Evolutionary conservation across 2,797 vertebrate genomes (phyloP), one percentile per base, ranked within the genome.

Genomic region (Momotus momota): DNA sequence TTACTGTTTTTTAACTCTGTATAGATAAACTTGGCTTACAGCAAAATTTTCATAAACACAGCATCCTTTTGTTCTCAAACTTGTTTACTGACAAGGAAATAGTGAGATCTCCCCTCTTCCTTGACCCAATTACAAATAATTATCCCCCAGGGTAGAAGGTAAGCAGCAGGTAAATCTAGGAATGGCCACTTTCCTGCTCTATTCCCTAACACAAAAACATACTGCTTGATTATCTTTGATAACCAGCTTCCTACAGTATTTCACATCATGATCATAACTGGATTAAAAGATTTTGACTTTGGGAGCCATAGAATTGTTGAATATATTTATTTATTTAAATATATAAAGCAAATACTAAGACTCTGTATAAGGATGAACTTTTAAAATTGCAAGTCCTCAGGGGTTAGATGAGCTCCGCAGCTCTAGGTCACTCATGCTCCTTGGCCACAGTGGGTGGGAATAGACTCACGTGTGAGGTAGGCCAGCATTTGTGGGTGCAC

Each of bases 81-180:
- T 89, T 92, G 20, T 81, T 94, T 88, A 78, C 84, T 94, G 86
- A 80, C 85, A 79, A 71, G 45, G 40, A 90, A 75, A 67, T 7
- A 27, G 7, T 14, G 21, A 74, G 23, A 58, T 81, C 10, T 73
- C 43, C 54, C 61, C 52, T 82, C 26, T 77, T 54, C 25, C 57
- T 73, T 88, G 72, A 66, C 77, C 57, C 89, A 84, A 90, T 69
- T 73, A 75, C 64, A 92, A 91, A 82, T 26, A 1, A 22, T 65
- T 77, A 29, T 38, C 29, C 54, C 23, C 40, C 15, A 3, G 58
- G 52, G 33, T 25, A 72, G n/a, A 20, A 54, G 49, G 67, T 55
- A 81, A 88, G 51, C 43, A 78, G 79, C 60, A 64, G 49, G 29
- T 20, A 4, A 20, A 23, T 10, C 7, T 22, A 35, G 58, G 48